These are phyloP conservation scores for Corvus hawaiiensis DNA, from an alignment of 2,113 vertebrate species.

Conservation along the genomic window DNA sequence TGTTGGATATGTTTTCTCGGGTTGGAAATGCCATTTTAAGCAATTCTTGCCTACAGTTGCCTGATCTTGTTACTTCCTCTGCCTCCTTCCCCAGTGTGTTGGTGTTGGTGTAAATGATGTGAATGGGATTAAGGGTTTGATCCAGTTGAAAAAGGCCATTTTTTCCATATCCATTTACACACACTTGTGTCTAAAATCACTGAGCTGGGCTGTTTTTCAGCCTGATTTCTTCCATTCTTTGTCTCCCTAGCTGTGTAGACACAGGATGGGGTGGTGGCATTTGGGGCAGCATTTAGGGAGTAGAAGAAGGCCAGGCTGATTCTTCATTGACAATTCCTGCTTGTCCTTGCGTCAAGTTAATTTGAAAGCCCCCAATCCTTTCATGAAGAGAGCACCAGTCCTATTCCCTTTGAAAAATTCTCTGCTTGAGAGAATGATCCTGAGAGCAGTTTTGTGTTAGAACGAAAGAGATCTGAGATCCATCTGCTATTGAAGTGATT, in stretches of 20 bases:
- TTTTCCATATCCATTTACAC: neutral
- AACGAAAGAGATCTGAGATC: neutral
- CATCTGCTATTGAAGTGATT: neutral
- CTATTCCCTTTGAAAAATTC: neutral
- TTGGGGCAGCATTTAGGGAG: neutral
- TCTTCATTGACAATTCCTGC: neutral
- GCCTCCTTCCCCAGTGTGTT: neutral
- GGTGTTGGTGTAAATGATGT: neutral
- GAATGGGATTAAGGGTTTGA: neutral
- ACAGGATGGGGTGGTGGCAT: neutral
- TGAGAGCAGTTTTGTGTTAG: neutral
- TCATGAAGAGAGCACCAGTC: neutral
- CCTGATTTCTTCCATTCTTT: neutral
- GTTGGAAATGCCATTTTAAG: neutral
- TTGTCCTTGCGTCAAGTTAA: neutral
- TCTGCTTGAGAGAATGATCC: neutral
- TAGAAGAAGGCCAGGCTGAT: neutral
- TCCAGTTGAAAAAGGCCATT: neutral
- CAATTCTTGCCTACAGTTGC: neutral
- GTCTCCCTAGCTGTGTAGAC: neutral
- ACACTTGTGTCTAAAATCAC: neutral
- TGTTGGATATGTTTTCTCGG: neutral
- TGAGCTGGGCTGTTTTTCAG: neutral
- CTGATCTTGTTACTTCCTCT: neutral
- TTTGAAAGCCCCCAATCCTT: neutral